Percentiles rank a stretch among this genome's conserved stretches.
phyloP scores from a whole-genome alignment of 2,797 vertebrate genomes.

The Lacerta agilis region DNA sequence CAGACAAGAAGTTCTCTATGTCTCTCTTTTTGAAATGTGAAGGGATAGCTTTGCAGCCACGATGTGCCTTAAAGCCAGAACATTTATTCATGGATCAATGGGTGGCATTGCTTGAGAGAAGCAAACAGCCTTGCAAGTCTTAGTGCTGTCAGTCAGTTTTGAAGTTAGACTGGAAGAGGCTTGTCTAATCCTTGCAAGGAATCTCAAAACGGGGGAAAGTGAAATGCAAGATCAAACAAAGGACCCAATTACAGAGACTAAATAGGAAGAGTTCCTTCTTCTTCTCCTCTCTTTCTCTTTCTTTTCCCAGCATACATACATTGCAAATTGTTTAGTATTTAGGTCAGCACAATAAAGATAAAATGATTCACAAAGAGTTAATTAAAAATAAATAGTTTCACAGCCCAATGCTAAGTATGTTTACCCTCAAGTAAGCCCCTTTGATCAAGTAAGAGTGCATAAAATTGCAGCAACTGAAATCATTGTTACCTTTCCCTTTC shows the following conservation, averaged over 20 bases:
- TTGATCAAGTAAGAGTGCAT: neutral
- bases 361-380: neutral
- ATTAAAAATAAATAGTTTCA: neutral
- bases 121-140: conserved; percentile 63
- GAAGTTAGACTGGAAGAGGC: conserved; percentile 66
- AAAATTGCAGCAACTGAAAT: neutral
- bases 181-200: conserved; percentile 68
- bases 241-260: conserved; percentile 45
- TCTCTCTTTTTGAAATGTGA: conserved; percentile 51
- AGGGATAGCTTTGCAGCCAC: conserved; percentile 55
- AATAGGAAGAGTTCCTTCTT: neutral
- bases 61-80: conserved; percentile 71
- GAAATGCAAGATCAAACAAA: conserved; percentile 51
- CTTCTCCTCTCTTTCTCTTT: neutral
- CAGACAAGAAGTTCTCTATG: conserved; percentile 49
- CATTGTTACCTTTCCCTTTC: neutral
- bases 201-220: conserved; percentile 7
- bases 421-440: neutral
- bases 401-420: neutral
- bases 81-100: conserved; percentile 74
- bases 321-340: neutral
- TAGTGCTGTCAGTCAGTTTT: conserved; percentile 64
- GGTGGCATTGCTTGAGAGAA: conserved; percentile 67
- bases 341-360: neutral
- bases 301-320: neutral